Evolutionary conservation across 2,888 invertebrate species (phyloP).

Genomic region (Drosophila ustulata): DNA sequence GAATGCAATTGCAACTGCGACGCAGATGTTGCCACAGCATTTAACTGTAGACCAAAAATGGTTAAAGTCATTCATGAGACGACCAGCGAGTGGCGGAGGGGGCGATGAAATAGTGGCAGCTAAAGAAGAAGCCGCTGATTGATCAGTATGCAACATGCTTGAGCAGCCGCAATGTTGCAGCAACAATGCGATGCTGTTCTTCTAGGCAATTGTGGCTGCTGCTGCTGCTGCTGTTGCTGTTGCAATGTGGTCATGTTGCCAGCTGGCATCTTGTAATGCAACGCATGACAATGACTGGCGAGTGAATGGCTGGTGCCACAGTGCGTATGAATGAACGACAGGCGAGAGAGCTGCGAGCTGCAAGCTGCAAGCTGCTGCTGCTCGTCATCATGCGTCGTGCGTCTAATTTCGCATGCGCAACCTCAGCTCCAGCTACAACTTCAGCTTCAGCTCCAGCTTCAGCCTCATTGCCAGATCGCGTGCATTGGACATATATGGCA

Average conservation of each 20-base stretch:
- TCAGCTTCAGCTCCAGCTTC: slow-evolving; percentile 18
- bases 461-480: slow-evolving; percentile 82
- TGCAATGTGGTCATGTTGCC: slow-evolving; percentile 61
- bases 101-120: slow-evolving; percentile 21
- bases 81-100: slow-evolving; percentile 4
- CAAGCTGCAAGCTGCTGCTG: slow-evolving; percentile 7
- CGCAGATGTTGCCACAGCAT: slow-evolving; percentile 69
- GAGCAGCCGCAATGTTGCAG: slow-evolving; percentile 72
- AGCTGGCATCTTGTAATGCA: slow-evolving; percentile 83
- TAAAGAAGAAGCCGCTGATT: slow-evolving; percentile 77
- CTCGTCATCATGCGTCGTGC: slow-evolving; percentile 28
- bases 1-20: slow-evolving; percentile 74
- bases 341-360: not conserved
- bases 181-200: slow-evolving; percentile 63
- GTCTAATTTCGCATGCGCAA: slow-evolving; percentile 70
- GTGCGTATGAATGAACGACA: slow-evolving; percentile 76
- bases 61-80: slow-evolving; percentile 80
- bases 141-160: slow-evolving; percentile 83
- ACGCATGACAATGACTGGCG: slow-evolving; percentile 67
- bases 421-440: slow-evolving; percentile 18
- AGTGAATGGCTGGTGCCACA: slow-evolving; percentile 50
- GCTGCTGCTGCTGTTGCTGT: slow-evolving; percentile 21
- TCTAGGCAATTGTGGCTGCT: slow-evolving; percentile 71
- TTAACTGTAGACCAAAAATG: slow-evolving; percentile 83
- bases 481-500: slow-evolving; percentile 82